phyloP scores from a whole-genome alignment of 2,888 invertebrate genomes.

The Ochlodes sylvanus region DNA sequence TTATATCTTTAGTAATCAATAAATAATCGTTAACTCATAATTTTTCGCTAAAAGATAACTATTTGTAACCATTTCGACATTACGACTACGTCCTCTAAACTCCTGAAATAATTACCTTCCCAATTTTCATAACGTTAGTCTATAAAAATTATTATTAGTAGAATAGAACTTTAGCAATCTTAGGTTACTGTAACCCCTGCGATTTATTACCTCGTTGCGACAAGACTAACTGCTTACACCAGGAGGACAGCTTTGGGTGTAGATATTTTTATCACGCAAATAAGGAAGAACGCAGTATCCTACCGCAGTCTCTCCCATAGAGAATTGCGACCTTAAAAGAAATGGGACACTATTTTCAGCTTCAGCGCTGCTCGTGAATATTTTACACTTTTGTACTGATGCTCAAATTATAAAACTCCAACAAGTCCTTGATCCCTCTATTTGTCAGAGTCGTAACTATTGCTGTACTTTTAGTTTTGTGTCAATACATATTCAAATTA shows the following conservation, averaged over 20 bases:
- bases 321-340: constrained; percentile 28
- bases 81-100: too few relatives aligned
- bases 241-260: constrained; percentile 49
- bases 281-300: constrained; percentile 22
- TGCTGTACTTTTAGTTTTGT: constrained; percentile 1
- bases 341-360: constrained; percentile 10
- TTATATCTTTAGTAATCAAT: too few relatives aligned
- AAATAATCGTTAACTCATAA: too few relatives aligned
- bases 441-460: neutral
- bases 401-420: neutral
- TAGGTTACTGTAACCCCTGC: constrained; percentile 50
- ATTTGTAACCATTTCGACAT: too few relatives aligned
- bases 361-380: constrained; percentile 8
- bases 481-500: neutral
- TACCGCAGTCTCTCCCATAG: constrained; percentile 18
- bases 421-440: neutral
- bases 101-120: neutral
- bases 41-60: too few relatives aligned
- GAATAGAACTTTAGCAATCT: constrained; percentile 10
- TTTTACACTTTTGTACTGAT: neutral
- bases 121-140: neutral
- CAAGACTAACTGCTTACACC: constrained; percentile 56
- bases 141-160: neutral
- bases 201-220: constrained; percentile 66
- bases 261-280: constrained; percentile 30